Evolutionary conservation across 2,797 vertebrate species (phyloP).

Genomic region (Eutrigla gurnardus): DNA sequence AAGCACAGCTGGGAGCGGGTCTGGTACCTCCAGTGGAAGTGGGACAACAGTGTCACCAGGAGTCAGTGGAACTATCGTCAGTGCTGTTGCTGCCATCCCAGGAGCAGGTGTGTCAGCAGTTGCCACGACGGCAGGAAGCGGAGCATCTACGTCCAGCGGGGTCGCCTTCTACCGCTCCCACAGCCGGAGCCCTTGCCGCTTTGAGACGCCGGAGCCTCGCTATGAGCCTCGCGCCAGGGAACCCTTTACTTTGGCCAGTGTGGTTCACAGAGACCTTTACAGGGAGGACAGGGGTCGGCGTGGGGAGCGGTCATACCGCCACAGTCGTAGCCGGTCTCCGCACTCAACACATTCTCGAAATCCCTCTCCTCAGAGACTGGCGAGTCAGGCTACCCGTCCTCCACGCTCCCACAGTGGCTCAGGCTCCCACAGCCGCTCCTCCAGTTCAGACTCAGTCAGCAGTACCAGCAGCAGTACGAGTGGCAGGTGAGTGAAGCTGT

Average conservation of each 20-base stretch:
- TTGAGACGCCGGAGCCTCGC: slow-evolving; percentile 94
- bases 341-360: slow-evolving; percentile 95
- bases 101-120: slow-evolving; percentile 72
- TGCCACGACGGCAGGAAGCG: slow-evolving; percentile 71
- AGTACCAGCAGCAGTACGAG: slow-evolving; percentile 98
- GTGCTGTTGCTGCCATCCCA: slow-evolving; percentile 64
- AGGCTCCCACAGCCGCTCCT: slow-evolving; percentile 93
- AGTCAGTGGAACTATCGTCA: slow-evolving; percentile 77
- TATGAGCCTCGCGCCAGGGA: slow-evolving; percentile 96
- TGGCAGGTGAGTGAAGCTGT: slow-evolving; percentile 89
- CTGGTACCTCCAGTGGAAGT: slow-evolving; percentile 78
- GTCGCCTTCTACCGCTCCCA: slow-evolving; percentile 96
- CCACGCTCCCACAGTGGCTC: slow-evolving; percentile 93
- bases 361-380: slow-evolving; percentile 94
- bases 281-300: slow-evolving; percentile 94
- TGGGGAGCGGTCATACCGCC: slow-evolving; percentile 92
- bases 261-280: slow-evolving; percentile 98
- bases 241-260: slow-evolving; percentile 94
- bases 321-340: slow-evolving; percentile 96
- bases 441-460: slow-evolving; percentile 98
- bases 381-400: slow-evolving; percentile 90
- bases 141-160: slow-evolving; percentile 73
- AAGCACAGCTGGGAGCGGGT: slow-evolving; percentile 75
- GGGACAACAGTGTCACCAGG: slow-evolving; percentile 74
- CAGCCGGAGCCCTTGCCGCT: slow-evolving; percentile 96